A percentile compares a stretch with the other conserved stretches of the same genome.
Conservation (phyloP, 2,113 vertebrate species). For the Parus major region DNA sequence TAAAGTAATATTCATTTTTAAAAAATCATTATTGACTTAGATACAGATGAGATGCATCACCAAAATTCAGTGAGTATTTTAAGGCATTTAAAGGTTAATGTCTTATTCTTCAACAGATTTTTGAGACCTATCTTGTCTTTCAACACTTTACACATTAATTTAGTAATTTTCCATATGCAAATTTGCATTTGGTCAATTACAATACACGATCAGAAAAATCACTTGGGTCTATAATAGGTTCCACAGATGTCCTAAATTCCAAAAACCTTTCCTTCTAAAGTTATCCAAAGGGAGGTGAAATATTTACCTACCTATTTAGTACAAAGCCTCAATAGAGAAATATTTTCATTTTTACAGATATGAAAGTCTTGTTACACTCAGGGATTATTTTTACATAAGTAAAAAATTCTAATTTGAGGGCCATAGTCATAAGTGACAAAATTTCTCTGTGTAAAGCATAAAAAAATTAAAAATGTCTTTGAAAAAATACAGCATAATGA, state of each 20-base stretch:
- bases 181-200: not conserved
- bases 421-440: not conserved
- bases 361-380: not conserved
- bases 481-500: not conserved
- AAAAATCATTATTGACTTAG: not conserved
- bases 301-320: not conserved
- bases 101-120: not conserved
- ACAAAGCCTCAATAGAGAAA: not conserved
- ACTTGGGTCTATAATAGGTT: not conserved
- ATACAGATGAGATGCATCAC: conserved; percentile 10
- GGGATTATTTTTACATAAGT: not conserved
- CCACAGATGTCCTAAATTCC: not conserved
- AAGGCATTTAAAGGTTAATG: not conserved
- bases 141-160: not conserved
- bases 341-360: not conserved
- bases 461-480: not conserved
- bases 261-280: not conserved
- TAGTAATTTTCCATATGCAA: not conserved
- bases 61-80: conserved; percentile 30
- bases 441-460: not conserved
- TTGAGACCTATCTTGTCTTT: not conserved
- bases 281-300: not conserved
- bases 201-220: not conserved
- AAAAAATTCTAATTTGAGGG: not conserved
- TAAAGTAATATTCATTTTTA: not conserved